Evolutionary conservation across 2,888 invertebrate genomes (phyloP), one percentile per base, ranked within the genome.

Genomic region (Pyrgus malvae): DNA sequence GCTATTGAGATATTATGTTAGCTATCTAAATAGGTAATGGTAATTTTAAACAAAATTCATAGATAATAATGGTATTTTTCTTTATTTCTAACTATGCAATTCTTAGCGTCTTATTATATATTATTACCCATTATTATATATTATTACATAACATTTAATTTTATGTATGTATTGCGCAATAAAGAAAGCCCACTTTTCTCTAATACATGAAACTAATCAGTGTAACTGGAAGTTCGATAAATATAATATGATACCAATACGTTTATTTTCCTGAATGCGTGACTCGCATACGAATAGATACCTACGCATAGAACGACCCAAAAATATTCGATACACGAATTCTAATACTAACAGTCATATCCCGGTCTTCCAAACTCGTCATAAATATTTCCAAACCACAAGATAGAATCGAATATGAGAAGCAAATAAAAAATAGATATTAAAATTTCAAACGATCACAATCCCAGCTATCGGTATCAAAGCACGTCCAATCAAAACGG

Each of bases 401-500:
- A 60, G 76, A 80, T 78, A 78, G 80, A 84, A 84, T 81, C 75
- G 77, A 85, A 84, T 86, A 87, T 82, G 77, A 80, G 77, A 70
- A 76, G 67, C 63, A 76, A 79, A 80, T 72, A 79, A 83, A 74
- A 68, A 83, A 85, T 80, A 35, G 16, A 82, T 76, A 86, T 87
- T 81, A 79, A 87, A 88, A 84, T 80, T 81, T 84, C 68, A 71
- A 83, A 74, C 80, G 78, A 78, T 78, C 74, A 74, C 83, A 86
- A 89, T 88, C 89, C 88, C 71, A 67, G 80, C 80, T 87, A 89
- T 87, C 89, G 80, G 72, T 87, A 83, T 83, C 89, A 86, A 83
- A 86, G 89, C 90, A 90, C 90, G 89, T 89, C 83, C 89, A 88
- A 87, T 89, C 85, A 85, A 84, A 86, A 77, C 80, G 84, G 76